Evolutionary conservation across 2,888 invertebrate genomes (phyloP).

Genomic region (Tubulanus polymorphus): DNA sequence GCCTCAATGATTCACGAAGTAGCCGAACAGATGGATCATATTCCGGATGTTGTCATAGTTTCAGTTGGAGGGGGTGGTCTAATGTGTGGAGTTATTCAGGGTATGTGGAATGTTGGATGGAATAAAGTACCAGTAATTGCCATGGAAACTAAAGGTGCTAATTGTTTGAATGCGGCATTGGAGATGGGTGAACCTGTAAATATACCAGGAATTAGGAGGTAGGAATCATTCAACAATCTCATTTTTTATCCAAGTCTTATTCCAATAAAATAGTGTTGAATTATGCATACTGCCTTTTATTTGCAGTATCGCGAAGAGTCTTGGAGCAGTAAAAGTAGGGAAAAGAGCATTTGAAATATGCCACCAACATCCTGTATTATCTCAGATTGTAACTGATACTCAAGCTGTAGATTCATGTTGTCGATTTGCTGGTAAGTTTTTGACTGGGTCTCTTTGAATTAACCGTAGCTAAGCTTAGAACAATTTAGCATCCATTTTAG

Average conservation of each 20-base stretch:
- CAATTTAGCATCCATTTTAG: too few relatives aligned
- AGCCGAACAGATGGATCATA: conserved; percentile 41
- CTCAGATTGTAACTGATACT: too few relatives aligned
- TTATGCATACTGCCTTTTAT: background rate
- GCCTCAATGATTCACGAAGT: conserved; percentile 53
- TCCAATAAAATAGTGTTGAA: conserved; percentile 1
- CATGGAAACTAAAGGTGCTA: conserved; percentile 57
- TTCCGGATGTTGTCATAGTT: conserved; percentile 53
- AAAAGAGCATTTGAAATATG: conserved; percentile 18
- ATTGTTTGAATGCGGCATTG: conserved; percentile 53
- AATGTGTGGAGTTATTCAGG: conserved; percentile 47
- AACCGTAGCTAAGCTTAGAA: too few relatives aligned
- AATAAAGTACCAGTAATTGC: conserved; percentile 54
- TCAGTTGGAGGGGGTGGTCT: conserved; percentile 58
- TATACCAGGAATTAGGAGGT: conserved; percentile 53
- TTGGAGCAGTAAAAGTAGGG: conserved; percentile 18
- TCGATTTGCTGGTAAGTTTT: too few relatives aligned
- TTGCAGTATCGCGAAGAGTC: conserved; percentile 8
- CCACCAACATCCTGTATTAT: too few relatives aligned
- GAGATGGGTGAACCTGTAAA: conserved; percentile 50
- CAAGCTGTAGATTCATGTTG: too few relatives aligned
- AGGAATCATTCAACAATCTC: conserved; percentile 1
- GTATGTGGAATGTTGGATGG: conserved; percentile 47
- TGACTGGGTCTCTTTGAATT: too few relatives aligned
- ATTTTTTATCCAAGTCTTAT: background rate